These are phyloP conservation scores for Silurus glanis DNA, from an alignment of 2,113 vertebrate species.

Conservation along the genomic window DNA sequence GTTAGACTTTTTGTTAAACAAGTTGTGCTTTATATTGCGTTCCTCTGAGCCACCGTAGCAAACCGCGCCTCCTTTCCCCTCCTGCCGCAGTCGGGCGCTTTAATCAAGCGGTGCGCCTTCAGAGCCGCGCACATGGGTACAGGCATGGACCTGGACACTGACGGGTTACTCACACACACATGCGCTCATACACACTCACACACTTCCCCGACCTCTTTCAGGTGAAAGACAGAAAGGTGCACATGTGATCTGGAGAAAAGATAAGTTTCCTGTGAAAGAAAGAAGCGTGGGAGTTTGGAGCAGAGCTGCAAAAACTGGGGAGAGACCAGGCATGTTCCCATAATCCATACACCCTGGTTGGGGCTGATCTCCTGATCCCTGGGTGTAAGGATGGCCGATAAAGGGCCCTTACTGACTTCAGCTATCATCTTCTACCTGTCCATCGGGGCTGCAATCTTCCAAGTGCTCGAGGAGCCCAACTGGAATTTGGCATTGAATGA, in stretches of 20 bases:
- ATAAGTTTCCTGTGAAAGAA: not conserved
- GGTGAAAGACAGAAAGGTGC: not conserved
- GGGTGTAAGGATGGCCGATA: constrained; percentile 87
- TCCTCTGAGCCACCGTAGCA: constrained; percentile 31
- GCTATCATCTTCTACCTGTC: constrained; percentile 98
- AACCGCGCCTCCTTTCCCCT: constrained; percentile 15
- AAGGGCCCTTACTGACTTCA: constrained; percentile 93
- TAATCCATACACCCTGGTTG: not conserved
- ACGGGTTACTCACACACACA: not conserved
- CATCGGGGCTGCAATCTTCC: constrained; percentile 97
- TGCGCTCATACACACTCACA: not conserved
- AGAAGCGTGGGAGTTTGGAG: not conserved
- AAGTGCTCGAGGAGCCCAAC: constrained; percentile 93
- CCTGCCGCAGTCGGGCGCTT: constrained; percentile 13
- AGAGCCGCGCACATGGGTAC: constrained; percentile 13
- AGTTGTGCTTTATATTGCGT: not conserved
- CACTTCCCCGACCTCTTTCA: not conserved
- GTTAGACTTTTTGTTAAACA: not conserved
- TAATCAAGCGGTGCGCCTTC: constrained; percentile 12
- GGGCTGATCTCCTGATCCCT: constrained; percentile 24
- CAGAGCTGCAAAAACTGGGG: not conserved
- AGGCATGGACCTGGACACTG: not conserved
- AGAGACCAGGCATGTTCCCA: not conserved
- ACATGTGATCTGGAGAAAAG: constrained; percentile 57
- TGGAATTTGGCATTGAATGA: constrained; percentile 80